Evolutionary conservation across 1,140 invertebrate species (phyloP), one percentile per base, ranked within the genome.

Genomic region (Orius insidiosus): DNA sequence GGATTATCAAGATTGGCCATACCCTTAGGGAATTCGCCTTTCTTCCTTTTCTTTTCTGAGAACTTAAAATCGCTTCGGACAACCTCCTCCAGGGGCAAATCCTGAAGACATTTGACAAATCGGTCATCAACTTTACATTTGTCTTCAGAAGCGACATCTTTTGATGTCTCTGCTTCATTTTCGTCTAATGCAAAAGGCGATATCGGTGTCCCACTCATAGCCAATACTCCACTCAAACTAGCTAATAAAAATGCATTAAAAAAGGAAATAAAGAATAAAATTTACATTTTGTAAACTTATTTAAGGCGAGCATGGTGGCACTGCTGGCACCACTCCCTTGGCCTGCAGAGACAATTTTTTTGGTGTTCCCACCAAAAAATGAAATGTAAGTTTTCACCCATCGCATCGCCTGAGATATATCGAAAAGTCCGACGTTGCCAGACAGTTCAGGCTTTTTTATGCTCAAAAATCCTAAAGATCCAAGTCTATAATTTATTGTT

Each of bases 401-500:
- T 45, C 68, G 62, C 2, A 80, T 58, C 0, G 78, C 78, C 1
- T 73, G 52, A 2, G 69, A 63, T 63, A 81, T 73, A 54, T 84
- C 80, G 60, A 78, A 70, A 49, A 81, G 60, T 3, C 71, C 79
- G 36, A 71, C 69, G 56, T 82, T 83, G 1, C 78, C 80, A 24
- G 76, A 70, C 10, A 80, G 64, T 46, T 78, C 69, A 48, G 67
- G 62, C 9, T 69, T 70, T 18, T 71, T 70, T 16, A 70, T 75
- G 39, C 76, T 78, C 33, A 85, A 58, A 54, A 83, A 85, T 8
- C 68, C 63, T 14, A 82, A 61, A 45, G 74, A 65, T 48, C 80
- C 80, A 5, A 85, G 61, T 48, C 83, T 68, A 58, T 86, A 86
- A 55, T 85, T 82, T 34, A 84, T 64, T 2, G 78, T 79, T 1